phyloP scores from a whole-genome alignment of 1,140 invertebrate genomes.

The Rhyacophila brunnea region DNA sequence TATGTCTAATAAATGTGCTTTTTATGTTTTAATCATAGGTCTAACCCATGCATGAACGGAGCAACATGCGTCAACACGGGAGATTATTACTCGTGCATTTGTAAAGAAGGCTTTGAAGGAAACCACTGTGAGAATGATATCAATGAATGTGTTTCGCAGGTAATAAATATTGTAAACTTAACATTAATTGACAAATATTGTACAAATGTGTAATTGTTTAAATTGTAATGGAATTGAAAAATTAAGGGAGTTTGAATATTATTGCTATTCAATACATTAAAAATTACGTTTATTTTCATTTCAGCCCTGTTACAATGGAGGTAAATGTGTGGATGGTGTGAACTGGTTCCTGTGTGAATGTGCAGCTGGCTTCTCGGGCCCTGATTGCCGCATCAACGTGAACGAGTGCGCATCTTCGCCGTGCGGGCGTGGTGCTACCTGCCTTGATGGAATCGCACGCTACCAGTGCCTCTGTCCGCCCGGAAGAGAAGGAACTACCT shows the following conservation, averaged over 20 bases:
- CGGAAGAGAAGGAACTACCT: constrained; percentile 69
- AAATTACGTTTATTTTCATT: too few relatives aligned
- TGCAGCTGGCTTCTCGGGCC: constrained; percentile 74
- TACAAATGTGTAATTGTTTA: too few relatives aligned
- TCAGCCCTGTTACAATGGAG: constrained; percentile 73
- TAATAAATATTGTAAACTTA: neutral
- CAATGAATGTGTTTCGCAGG: constrained; percentile 58
- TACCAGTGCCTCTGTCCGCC: constrained; percentile 81
- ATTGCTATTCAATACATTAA: too few relatives aligned
- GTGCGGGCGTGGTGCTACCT: constrained; percentile 82
- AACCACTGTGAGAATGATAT: constrained; percentile 64
- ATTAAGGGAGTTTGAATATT: too few relatives aligned
- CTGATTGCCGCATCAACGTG: constrained; percentile 74
- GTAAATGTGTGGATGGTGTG: constrained; percentile 74
- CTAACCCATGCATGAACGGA: constrained; percentile 70
- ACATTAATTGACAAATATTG: too few relatives aligned
- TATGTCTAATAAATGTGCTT: too few relatives aligned
- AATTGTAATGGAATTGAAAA: too few relatives aligned
- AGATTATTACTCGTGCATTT: constrained; percentile 70
- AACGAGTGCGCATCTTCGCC: constrained; percentile 77
- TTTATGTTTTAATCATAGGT: too few relatives aligned
- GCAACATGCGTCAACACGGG: constrained; percentile 73
- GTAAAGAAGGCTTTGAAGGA: constrained; percentile 65
- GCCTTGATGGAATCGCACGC: constrained; percentile 71
- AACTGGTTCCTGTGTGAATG: constrained; percentile 77